Base-by-base conservation (phyloP, 2,113 vertebrate species). In the Nothocercus julius region DNA sequence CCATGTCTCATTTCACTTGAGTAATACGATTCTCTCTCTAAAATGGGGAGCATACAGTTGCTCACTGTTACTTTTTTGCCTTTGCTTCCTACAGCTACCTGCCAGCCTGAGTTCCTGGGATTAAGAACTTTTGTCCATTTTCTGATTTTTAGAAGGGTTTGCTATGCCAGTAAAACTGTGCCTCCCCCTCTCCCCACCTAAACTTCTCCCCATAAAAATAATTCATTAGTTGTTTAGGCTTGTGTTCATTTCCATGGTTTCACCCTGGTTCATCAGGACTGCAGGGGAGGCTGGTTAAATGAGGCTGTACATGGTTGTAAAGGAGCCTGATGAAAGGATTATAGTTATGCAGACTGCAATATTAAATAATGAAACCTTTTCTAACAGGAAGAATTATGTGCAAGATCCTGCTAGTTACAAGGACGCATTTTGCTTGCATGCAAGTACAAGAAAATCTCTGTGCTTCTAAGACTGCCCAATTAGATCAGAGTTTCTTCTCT, bases 331-430 rank as follows among this genome's bases (percentile, higher is more conserved):
- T 88, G 64, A 88, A 88, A 95, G 72, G 72, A 51, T 90, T 94
- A 88, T 22, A 12, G 24, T 42, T 91, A n/a, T 80, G 44, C 73
- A 67, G 85, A 45, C n/a, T 58, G 53, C 40, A 90, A 32, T 93
- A 87, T 17, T 88, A 73, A 88, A 85, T 92, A 90, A 89, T 80
- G 30, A 89, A 36, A 45, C 7, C 20, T 38, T 90, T 86, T 61
- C 11, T 27, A 69, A 44, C 21, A 36, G 64, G 63, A 73, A 82
- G 0, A 73, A 89, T 56, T 91, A 30, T 38, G 19, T 53, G 20
- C 69, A 56, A 93, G 54, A 80, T 80, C 36, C 18, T 89, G 53
- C 59, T 76, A 64, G 53, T 77, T 82, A 87, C 90, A 92, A 90
- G 73, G 69, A 90, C 15, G 75, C 81, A 86, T 38, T 61, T 74